These are phyloP conservation scores for Nineta flava DNA, from an alignment of 2,888 invertebrate species.

Conservation along the genomic window DNA sequence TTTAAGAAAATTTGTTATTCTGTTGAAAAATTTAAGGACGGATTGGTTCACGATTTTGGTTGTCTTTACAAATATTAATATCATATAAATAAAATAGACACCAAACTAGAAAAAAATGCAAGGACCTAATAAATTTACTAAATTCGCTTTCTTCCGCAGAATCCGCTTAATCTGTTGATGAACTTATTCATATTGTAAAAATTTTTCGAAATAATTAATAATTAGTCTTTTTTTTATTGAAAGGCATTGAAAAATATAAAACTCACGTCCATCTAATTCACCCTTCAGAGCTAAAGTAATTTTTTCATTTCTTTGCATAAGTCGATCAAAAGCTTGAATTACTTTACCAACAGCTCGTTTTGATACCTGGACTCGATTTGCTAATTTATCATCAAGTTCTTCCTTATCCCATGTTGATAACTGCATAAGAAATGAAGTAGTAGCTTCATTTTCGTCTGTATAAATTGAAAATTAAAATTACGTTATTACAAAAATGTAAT, in stretches of 20 bases:
- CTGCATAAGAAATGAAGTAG: constrained; percentile 89
- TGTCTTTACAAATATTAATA: no score
- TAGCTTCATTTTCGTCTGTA: constrained; percentile 87
- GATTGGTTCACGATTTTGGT: not conserved
- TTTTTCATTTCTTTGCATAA: constrained; percentile 92
- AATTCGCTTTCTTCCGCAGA: no score
- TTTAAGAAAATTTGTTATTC: not conserved
- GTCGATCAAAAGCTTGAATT: constrained; percentile 87
- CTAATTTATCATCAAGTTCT: constrained; percentile 88
- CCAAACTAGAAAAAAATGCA: not conserved
- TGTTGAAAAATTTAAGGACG: not conserved
- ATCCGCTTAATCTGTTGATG: no score
- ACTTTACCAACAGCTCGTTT: constrained; percentile 94
- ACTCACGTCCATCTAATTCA: constrained; percentile 51
- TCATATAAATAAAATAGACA: not conserved
- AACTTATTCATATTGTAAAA: no score
- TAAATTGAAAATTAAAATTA: constrained; percentile 13
- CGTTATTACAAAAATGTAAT: not conserved
- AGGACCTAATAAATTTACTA: not conserved
- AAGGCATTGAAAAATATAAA: no score
- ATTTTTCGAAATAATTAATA: no score
- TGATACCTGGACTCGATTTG: constrained; percentile 90
- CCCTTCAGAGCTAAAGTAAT: constrained; percentile 78
- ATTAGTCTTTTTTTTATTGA: no score
- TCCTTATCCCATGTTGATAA: constrained; percentile 96